Evolutionary conservation across 2,113 vertebrate genomes (phyloP).

Genomic region (Lasiurus cinereus): DNA sequence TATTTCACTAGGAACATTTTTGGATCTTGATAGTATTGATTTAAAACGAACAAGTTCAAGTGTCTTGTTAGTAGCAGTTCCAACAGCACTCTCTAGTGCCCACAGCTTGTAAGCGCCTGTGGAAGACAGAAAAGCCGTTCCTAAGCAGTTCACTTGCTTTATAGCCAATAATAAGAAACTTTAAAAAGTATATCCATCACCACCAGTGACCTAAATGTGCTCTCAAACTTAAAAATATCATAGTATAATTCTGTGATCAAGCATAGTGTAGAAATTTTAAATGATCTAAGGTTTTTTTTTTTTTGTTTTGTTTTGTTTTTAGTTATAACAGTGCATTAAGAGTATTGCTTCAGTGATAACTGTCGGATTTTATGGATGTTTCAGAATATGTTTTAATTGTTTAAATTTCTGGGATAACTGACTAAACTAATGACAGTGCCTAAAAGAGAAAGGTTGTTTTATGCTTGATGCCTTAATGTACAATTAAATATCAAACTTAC

Average conservation of each 20-base stretch:
- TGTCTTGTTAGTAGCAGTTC: constrained; percentile 80
- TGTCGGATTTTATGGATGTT: constrained; percentile 71
- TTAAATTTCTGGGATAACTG: constrained; percentile 54
- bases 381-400: constrained; percentile 54
- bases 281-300: constrained; percentile 64
- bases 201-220: constrained; percentile 37
- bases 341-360: constrained; percentile 9
- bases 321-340: constrained; percentile 66
- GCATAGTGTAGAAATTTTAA: constrained; percentile 57
- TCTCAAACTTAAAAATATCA: constrained; percentile 70
- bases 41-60: constrained; percentile 57
- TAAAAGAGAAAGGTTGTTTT: constrained; percentile 67
- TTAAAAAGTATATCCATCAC: constrained; percentile 69
- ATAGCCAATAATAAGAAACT: constrained; percentile 57
- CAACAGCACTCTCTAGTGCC: constrained; percentile 90
- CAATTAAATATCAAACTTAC: constrained; percentile 64
- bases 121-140: neutral
- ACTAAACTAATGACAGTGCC: constrained; percentile 34
- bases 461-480: neutral
- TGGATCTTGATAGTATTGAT: constrained; percentile 81
- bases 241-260: constrained; percentile 51
- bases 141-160: constrained; percentile 32
- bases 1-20: constrained; percentile 85
- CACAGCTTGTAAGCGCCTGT: constrained; percentile 24
- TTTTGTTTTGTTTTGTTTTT: too few species aligned